Percentiles rank a stretch among this genome's conserved stretches.
Conservation (phyloP, 2,113 vertebrate species). For the Peucedramus taeniatus region DNA sequence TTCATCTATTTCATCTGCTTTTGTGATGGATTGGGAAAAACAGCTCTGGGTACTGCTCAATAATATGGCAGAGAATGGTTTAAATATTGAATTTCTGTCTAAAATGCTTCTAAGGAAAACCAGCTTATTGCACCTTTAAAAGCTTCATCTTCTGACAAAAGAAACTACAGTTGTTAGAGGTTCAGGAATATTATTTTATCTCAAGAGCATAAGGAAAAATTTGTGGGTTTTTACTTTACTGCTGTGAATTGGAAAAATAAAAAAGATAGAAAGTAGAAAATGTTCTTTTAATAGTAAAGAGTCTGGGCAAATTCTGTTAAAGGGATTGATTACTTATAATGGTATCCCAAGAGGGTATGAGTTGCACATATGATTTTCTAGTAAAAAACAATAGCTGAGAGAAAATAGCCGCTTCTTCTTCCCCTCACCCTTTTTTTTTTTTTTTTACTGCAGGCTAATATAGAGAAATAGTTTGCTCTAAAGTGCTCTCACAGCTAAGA, state of each 20-base stretch:
- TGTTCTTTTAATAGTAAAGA: background rate
- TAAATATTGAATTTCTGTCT: background rate
- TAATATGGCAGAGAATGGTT: background rate
- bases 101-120: background rate
- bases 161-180: background rate
- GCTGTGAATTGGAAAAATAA: background rate
- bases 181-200: background rate
- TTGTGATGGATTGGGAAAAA: background rate
- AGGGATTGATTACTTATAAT: background rate
- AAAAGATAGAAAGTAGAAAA: background rate
- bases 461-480: background rate
- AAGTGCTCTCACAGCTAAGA: background rate
- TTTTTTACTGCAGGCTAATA: background rate
- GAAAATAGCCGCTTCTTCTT: background rate
- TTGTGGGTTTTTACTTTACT: background rate
- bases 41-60: background rate
- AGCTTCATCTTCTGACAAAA: background rate
- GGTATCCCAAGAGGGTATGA: background rate
- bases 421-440: fast-evolving
- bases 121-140: background rate
- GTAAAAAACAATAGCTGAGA: background rate
- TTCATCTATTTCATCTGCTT: background rate
- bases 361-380: background rate
- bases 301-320: background rate
- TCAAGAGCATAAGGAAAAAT: background rate